Evolutionary conservation across 2,888 invertebrate species (phyloP).

Genomic region (Scrobipalpa costella): DNA sequence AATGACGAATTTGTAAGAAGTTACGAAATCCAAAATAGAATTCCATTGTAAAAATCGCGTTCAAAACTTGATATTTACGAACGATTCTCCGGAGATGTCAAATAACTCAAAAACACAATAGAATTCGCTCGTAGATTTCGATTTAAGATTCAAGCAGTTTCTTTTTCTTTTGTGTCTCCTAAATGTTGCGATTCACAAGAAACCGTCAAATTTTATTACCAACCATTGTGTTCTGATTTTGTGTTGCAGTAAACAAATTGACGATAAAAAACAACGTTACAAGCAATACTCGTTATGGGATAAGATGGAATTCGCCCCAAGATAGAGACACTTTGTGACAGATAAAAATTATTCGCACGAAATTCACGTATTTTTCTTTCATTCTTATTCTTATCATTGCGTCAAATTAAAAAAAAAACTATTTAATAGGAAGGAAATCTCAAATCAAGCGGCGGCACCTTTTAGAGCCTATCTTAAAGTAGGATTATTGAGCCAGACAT

Average conservation of each 20-base stretch:
- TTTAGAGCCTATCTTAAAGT: no score
- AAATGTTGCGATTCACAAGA: slow-evolving; percentile 2
- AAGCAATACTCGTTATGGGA: not conserved
- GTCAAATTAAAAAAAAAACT: no score
- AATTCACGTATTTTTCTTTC: no score
- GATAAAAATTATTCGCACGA: no score
- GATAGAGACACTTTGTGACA: no score
- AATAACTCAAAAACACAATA: slow-evolving; percentile 11
- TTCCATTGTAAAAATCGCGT: not conserved
- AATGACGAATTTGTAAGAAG: no score
- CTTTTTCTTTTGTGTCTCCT: slow-evolving; percentile 10
- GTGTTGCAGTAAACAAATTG: slow-evolving; percentile 3
- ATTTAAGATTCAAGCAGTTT: slow-evolving; percentile 11
- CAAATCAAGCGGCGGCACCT: no score
- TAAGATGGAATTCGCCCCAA: no score
- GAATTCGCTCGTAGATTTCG: not conserved
- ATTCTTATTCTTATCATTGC: no score
- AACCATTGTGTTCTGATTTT: not conserved
- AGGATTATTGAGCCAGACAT: no score
- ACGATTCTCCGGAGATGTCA: not conserved
- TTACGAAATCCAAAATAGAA: not conserved
- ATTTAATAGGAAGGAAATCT: no score
- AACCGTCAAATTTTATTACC: slow-evolving; percentile 1
- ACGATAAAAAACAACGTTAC: not conserved
- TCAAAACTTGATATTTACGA: not conserved